Evolutionary conservation across 1,140 invertebrate species (phyloP).

Genomic region (Holcopasites calliopsidis): DNA sequence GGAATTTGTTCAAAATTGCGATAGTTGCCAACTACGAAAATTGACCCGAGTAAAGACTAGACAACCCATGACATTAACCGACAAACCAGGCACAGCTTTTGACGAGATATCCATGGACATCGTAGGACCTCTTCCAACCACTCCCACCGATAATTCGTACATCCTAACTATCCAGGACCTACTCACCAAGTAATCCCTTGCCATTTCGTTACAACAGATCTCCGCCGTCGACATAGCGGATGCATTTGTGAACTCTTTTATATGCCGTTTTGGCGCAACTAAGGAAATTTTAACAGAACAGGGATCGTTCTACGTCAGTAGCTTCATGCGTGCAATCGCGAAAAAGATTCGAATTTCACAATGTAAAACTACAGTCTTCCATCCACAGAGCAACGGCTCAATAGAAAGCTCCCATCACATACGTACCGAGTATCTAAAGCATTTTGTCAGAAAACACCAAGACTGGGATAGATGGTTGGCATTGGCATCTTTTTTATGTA

Average conservation of each 20-base stretch:
- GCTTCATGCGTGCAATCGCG: no score
- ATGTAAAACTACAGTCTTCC: not conserved
- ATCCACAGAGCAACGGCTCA: not conserved
- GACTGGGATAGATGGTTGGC: no score
- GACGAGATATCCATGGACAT: slow-evolving; percentile 13
- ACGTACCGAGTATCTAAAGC: not conserved
- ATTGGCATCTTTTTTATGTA: no score
- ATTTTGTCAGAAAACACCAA: not conserved
- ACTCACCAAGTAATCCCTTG: not conserved
- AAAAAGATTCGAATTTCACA: no score
- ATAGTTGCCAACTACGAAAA: slow-evolving; percentile 2
- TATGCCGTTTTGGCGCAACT: no score
- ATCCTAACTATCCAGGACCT: slow-evolving; percentile 7
- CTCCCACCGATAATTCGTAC: not conserved
- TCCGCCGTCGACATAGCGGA: not conserved
- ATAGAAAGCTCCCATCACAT: not conserved
- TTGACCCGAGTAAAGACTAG: not conserved
- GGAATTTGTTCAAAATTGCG: not conserved
- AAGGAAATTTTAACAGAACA: no score
- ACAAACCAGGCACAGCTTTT: not conserved
- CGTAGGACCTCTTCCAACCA: not conserved
- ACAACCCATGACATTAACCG: slow-evolving; percentile 12
- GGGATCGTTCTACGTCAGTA: no score
- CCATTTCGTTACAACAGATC: not conserved
- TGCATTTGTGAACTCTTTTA: not conserved